These are phyloP conservation scores for Caenorhabditis afra DNA, from an alignment of 2,888 invertebrate species.

Conservation along the genomic window DNA sequence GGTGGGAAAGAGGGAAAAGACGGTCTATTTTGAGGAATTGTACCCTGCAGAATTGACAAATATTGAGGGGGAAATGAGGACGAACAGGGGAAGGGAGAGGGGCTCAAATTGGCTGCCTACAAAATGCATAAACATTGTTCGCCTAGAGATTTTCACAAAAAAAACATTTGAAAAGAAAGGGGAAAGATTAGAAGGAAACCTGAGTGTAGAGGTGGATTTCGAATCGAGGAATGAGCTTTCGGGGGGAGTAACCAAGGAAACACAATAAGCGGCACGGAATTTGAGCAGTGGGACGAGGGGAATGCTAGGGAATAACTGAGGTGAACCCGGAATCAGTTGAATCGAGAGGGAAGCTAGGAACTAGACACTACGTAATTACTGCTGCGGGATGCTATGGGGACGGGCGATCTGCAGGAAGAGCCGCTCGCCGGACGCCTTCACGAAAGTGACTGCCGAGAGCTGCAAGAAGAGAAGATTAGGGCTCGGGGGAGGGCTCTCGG, in stretches of 20 bases:
- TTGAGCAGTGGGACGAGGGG: slow-evolving; percentile 2
- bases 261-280: slow-evolving; percentile 10
- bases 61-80: slow-evolving; percentile 2
- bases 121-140: slow-evolving; percentile 51
- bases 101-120: slow-evolving; percentile 53
- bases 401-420: slow-evolving; percentile 79
- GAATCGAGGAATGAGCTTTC: neutral
- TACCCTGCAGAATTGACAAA: slow-evolving; percentile 24
- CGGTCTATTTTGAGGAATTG: too few species aligned
- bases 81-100: slow-evolving; percentile 5
- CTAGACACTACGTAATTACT: slow-evolving; percentile 13
- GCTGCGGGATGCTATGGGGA: slow-evolving; percentile 63
- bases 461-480: slow-evolving; percentile 56
- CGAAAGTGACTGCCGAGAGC: slow-evolving; percentile 80
- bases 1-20: neutral
- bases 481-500: neutral
- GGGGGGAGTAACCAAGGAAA: neutral
- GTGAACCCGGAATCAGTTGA: slow-evolving; percentile 9
- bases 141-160: slow-evolving; percentile 25
- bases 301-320: neutral
- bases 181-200: slow-evolving; percentile 16
- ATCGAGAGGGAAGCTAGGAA: slow-evolving; percentile 2
- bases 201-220: slow-evolving; percentile 32
- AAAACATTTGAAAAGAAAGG: slow-evolving; percentile 5
- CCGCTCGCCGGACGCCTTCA: slow-evolving; percentile 77